Conservation (phyloP, 2,888 invertebrate species). For the Polydesmus complanatus region DNA sequence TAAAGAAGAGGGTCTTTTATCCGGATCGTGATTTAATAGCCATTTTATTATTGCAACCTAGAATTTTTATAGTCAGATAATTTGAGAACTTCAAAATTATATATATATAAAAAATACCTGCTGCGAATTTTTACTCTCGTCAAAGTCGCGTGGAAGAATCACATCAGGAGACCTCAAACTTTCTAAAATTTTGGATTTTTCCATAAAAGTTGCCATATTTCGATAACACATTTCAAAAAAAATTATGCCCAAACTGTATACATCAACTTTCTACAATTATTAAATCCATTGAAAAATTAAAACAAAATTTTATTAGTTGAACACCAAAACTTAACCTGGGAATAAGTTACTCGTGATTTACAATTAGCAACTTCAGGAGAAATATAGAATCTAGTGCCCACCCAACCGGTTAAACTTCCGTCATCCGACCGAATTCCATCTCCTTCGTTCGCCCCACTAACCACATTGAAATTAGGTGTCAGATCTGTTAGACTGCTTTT, state of each 20-base stretch:
- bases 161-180: slow-evolving; percentile 55
- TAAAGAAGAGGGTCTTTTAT: slow-evolving; percentile 65
- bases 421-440: slow-evolving; percentile 15
- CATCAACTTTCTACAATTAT: slow-evolving; percentile 48
- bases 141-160: slow-evolving; percentile 54
- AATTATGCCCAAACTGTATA: slow-evolving; percentile 77
- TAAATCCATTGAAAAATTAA: slow-evolving; percentile 1
- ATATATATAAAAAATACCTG: slow-evolving; percentile 33
- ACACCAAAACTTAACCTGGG: too few species aligned
- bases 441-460: slow-evolving; percentile 1
- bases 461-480: background rate
- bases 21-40: slow-evolving; percentile 73
- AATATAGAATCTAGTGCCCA: slow-evolving; percentile 89
- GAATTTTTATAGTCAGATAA: background rate
- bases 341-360: slow-evolving; percentile 55
- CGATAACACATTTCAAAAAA: slow-evolving; percentile 90
- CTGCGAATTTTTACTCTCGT: slow-evolving; percentile 41
- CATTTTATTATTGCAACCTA: slow-evolving; percentile 38
- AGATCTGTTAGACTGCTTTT: slow-evolving; percentile 32
- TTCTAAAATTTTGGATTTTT: slow-evolving; percentile 61
- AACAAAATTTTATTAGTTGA: background rate
- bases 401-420: slow-evolving; percentile 51
- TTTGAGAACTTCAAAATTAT: background rate
- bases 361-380: slow-evolving; percentile 75
- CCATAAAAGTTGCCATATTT: slow-evolving; percentile 74